Evolutionary conservation across 2,113 vertebrate species (phyloP).

Genomic region (Redunca redunca): DNA sequence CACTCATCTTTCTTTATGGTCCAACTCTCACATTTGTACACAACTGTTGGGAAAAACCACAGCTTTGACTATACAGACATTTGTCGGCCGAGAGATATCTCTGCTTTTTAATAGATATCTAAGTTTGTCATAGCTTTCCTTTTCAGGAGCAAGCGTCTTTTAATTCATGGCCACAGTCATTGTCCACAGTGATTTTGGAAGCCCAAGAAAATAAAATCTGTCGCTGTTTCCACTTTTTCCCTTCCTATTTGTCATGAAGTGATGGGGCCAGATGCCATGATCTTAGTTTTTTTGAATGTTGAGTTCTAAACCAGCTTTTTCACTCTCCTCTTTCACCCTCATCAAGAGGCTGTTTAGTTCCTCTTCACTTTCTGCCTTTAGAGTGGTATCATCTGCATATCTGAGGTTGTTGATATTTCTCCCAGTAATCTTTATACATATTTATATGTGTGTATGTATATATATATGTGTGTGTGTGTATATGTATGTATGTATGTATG

Average conservation of each 20-base stretch:
- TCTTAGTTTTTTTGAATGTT: background rate
- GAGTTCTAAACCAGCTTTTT: background rate
- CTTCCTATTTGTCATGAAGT: background rate
- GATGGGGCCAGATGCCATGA: background rate
- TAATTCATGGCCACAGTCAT: background rate
- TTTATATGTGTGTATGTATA: background rate
- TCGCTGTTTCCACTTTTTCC: background rate
- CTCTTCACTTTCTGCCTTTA: background rate
- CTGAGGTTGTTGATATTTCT: background rate
- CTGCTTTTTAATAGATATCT: background rate
- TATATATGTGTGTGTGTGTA: background rate
- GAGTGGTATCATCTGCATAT: background rate
- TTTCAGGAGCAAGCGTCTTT: background rate
- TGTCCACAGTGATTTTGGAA: background rate
- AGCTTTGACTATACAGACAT: background rate
- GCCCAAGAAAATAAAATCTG: background rate
- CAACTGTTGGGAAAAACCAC: background rate
- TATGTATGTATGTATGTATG: fast-evolving
- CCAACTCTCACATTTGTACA: background rate
- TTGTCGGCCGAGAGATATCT: background rate
- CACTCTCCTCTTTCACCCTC: background rate
- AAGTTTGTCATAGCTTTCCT: background rate
- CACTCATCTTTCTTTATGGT: background rate
- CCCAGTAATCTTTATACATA: background rate
- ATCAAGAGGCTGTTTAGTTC: background rate